Base-by-base conservation (phyloP, 2,797 vertebrate species). In the Salmo trutta region DNA sequence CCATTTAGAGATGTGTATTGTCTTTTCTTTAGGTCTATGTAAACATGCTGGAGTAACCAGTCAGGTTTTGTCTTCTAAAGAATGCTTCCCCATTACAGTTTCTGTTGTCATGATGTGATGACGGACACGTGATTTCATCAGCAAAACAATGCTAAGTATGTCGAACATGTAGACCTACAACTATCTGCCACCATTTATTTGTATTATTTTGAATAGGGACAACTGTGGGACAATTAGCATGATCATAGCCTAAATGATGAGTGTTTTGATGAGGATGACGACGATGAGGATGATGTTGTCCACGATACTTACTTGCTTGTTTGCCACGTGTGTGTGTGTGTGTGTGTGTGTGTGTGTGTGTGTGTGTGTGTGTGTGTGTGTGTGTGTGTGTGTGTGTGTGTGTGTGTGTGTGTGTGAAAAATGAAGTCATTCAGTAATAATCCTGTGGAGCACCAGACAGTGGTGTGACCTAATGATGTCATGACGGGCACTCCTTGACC, bases 11-110 rank as follows among this genome's bases (percentile, higher is more conserved):
- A 24, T 33, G 6, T 67, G 12, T 67, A 29, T 67, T 12, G 21
- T 29, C 29, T 67, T 16, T 7, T 62, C 17, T 59, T 59, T 59
- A 59, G 56, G 56, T n/a, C 56, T 59, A 21, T 21, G 59, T 24
- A 62, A 7, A 10, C 59, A 10, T 21, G 59, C 59, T 24, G 59
- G 29, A 24, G 65, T 67, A 67, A 31, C 64, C 27, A 10, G 24
- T 85, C 79, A 85, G 77, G 83, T 88, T 83, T 85, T 77, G 74
- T 70, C 54, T 81, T 73, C 73, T 68, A 14, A 54, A 90, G 2
- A 19, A 27, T 66, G 10, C 15, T 27, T 66, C 64, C 15, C 4
- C 27, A 15, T 66, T 66, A 24, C 19, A 29, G 77, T 87, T 79
- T 83, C 62, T 80, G 73, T 75, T 59, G 54, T 77, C 51, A 36